phyloP scores from a whole-genome alignment of 2,888 invertebrate genomes.

The Steinernema carpocapsae region DNA sequence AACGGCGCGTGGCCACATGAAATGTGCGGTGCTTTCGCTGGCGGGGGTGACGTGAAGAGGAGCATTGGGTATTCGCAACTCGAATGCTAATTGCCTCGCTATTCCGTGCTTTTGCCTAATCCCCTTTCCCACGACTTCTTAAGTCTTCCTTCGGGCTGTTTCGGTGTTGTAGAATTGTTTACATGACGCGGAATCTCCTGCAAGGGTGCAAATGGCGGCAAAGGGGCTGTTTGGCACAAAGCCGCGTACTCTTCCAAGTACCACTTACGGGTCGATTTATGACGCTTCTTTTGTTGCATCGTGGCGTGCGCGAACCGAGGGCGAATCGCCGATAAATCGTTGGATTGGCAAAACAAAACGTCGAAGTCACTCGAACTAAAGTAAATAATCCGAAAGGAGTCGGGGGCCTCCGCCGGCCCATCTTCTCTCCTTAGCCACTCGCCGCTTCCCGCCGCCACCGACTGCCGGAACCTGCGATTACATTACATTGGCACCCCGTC shows the following conservation, averaged over 20 bases:
- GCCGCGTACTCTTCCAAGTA: constrained; percentile 20
- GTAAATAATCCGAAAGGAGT: constrained; percentile 6
- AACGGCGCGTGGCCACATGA: too few relatives aligned
- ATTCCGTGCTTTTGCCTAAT: background rate
- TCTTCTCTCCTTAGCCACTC: constrained; percentile 8
- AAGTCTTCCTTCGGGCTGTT: background rate
- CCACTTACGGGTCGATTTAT: constrained; percentile 19
- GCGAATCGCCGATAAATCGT: background rate
- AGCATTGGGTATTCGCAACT: too few relatives aligned
- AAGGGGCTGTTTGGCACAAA: background rate
- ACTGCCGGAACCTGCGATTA: constrained; percentile 22
- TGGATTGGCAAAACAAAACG: constrained; percentile 13
- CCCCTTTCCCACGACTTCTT: constrained; percentile 8
- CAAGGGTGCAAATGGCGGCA: background rate
- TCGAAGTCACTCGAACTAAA: constrained; percentile 20
- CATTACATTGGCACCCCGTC: constrained; percentile 31
- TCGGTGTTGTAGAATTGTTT: background rate
- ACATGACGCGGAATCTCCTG: background rate
- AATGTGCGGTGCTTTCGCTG: too few relatives aligned
- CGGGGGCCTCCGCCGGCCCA: background rate
- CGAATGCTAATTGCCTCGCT: too few relatives aligned
- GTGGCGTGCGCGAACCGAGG: background rate
- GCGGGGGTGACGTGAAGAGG: too few relatives aligned
- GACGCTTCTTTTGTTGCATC: constrained; percentile 21
- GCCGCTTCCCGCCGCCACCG: background rate